Evolutionary conservation across 2,888 invertebrate genomes (phyloP), one percentile per base, ranked within the genome.

Genomic region (Dryomyza anilis): DNA sequence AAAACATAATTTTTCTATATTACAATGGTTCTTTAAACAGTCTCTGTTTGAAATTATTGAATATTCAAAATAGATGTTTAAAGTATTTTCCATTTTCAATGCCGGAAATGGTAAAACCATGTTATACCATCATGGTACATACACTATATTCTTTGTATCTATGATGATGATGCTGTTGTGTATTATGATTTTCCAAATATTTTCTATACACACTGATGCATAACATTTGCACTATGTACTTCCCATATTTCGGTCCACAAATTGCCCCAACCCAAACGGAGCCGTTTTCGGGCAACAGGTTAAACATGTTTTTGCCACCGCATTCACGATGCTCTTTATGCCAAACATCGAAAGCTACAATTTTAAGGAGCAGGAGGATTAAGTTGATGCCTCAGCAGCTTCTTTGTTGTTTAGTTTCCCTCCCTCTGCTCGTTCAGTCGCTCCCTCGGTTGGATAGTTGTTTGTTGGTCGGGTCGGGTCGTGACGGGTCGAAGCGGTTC

Each of bases 301-400:
- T 60, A 52, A 50, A 59, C 57, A 19, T 46, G 46, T 59, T 59
- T 59, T 59, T n/a, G n/a, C n/a, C 59, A 48, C 48, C 46, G 30
- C 8, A 59, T 58, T 59, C 59, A 59, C 33, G 30, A 23, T n/a
- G 46, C 59, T 48, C 59, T 59, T 48, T 29, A 59, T 23, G 30
- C 33, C 16, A 29, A 59, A 48, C 59, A 46, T 33, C 33, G 59
- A 59, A 59, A 30, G 46, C 43, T 59, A n/a, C n/a, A n/a, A 48
- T 48, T 48, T 59, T 59, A 48, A 59, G 48, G n/a, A n/a, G n/a
- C n/a, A n/a, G n/a, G 59, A 59, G 59, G 48, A 59, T 59, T 59
- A 48, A 59, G 46, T 59, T 48, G 59, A 33, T 48, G 59, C 46
- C 39, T 23, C 36, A 23, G 23, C 48, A 21, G 21, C 48, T 21